These are phyloP conservation scores for Nowickia ferox DNA, from an alignment of 2,888 invertebrate species.

Conservation along the genomic window DNA sequence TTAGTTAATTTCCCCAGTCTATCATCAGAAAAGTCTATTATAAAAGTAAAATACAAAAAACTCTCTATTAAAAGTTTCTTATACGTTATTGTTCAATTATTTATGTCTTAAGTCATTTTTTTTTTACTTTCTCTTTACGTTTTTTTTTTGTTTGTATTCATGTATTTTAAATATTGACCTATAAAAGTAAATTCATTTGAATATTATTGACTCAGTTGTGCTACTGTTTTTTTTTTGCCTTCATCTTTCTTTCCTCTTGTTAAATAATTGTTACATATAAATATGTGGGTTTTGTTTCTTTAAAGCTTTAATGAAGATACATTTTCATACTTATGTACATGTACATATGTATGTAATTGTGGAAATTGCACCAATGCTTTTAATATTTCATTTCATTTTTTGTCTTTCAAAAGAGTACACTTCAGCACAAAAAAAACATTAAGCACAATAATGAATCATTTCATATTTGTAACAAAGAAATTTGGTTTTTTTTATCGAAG, in stretches of 20 bases:
- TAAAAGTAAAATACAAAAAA: no score
- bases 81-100: background rate
- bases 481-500: conserved; percentile 31
- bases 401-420: background rate
- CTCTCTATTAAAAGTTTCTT: no score
- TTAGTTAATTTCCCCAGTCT: no score
- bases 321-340: no score
- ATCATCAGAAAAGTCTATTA: no score
- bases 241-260: conserved; percentile 11
- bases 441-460: conserved; percentile 61
- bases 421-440: background rate
- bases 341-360: background rate
- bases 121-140: conserved; percentile 5
- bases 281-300: conserved; percentile 17
- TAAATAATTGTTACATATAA: conserved; percentile 35
- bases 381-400: background rate
- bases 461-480: conserved; percentile 31
- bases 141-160: conserved; percentile 19
- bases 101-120: background rate
- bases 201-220: conserved; percentile 31
- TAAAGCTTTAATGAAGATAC: conserved; percentile 32
- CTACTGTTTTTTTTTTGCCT: conserved; percentile 11
- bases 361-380: conserved; percentile 33
- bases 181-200: conserved; percentile 44
- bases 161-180: conserved; percentile 52